A percentile compares a stretch with the other conserved stretches of the same genome.
phyloP scores from a whole-genome alignment of 2,113 vertebrate species.

The Neolamprologus brichardi region DNA sequence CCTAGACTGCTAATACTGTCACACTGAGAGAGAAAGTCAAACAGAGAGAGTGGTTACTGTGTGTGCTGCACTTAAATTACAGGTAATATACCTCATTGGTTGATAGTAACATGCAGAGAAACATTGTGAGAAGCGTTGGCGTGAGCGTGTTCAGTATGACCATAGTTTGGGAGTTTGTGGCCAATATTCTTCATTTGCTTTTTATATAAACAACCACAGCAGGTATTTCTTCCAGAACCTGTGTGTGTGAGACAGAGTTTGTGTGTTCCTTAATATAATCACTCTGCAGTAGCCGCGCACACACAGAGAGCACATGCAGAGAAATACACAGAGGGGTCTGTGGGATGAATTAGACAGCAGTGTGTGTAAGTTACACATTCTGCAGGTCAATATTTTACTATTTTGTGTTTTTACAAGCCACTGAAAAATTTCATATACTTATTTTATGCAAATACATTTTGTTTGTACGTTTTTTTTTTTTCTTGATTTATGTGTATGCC shows the following conservation, averaged over 20 bases:
- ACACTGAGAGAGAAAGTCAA: conserved; percentile 31
- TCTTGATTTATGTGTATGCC: neutral
- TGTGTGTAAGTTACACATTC: conserved; percentile 20
- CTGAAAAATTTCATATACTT: neutral
- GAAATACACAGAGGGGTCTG: neutral
- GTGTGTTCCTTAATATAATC: conserved; percentile 1
- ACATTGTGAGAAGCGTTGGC: neutral
- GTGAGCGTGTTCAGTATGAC: neutral
- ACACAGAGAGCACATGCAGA: conserved; percentile 16
- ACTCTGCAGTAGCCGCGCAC: neutral
- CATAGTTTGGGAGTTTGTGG: neutral
- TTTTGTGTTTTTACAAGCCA: conserved; percentile 6
- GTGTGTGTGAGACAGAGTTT: neutral
- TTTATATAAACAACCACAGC: conserved; percentile 24
- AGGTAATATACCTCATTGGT: neutral
- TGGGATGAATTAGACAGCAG: conserved; percentile 1
- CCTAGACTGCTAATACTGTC: conserved; percentile 28
- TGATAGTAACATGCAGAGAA: neutral
- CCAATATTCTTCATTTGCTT: neutral
- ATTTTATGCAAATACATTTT: conserved; percentile 1
- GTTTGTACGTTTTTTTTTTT: neutral
- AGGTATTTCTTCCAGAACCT: neutral
- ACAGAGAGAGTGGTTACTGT: neutral
- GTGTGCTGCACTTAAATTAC: neutral
- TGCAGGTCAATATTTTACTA: conserved; percentile 19